Evolutionary conservation across 2,888 invertebrate genomes (phyloP).

Genomic region (Polyommatus iphigenia): DNA sequence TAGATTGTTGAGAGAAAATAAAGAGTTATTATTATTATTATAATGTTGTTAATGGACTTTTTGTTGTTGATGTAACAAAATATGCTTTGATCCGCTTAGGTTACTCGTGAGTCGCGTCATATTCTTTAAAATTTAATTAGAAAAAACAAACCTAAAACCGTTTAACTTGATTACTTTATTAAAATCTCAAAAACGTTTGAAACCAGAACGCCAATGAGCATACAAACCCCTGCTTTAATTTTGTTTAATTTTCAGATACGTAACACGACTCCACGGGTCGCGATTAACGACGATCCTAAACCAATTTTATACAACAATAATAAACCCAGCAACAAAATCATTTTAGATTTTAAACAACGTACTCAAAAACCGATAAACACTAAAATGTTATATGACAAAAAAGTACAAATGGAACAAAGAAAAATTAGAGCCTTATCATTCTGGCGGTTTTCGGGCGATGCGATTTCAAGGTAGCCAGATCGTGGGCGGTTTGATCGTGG

Average conservation of each 20-base stretch:
- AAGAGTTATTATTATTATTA: too few relatives aligned
- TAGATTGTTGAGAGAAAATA: too few relatives aligned
- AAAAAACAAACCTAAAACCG: too few relatives aligned
- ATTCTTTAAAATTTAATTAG: too few relatives aligned
- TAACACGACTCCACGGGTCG: not conserved
- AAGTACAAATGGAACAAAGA: not conserved
- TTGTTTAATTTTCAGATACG: slow-evolving; percentile 4
- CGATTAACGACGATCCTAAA: not conserved
- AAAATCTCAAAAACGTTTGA: not conserved
- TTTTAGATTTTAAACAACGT: slow-evolving; percentile 10
- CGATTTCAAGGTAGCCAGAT: too few relatives aligned
- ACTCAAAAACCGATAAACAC: not conserved
- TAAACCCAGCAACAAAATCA: not conserved
- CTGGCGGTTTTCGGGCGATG: not conserved
- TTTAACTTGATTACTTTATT: not conserved
- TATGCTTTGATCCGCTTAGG: too few relatives aligned
- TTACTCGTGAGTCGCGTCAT: too few relatives aligned
- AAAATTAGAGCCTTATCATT: not conserved
- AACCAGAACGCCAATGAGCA: not conserved
- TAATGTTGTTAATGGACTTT: too few relatives aligned
- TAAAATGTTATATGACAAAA: not conserved
- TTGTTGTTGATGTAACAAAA: too few relatives aligned
- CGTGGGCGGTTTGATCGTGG: too few relatives aligned
- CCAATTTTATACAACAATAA: slow-evolving; percentile 1
- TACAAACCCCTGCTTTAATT: not conserved